A percentile compares a stretch with the other conserved stretches of the same genome.
These are phyloP conservation scores for Prinia subflava DNA, from an alignment of 2,113 vertebrate genomes.

Conservation along the genomic window DNA sequence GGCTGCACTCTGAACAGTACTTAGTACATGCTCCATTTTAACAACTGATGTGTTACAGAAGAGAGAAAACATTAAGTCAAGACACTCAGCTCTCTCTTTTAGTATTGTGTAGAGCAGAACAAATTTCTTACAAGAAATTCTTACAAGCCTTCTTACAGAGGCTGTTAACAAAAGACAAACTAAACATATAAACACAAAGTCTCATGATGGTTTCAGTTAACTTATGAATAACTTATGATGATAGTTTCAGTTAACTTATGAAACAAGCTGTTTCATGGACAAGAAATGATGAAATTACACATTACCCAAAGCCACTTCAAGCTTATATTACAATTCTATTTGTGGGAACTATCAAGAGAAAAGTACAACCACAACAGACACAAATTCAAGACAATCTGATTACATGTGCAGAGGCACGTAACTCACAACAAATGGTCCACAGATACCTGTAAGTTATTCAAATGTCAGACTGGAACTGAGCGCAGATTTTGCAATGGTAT, in stretches of 20 bases:
- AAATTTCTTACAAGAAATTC: background rate
- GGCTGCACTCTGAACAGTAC: background rate
- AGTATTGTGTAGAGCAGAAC: background rate
- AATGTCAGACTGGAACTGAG: background rate
- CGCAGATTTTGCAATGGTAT: background rate
- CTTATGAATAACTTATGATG: background rate
- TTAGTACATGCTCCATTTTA: background rate
- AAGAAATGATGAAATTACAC: background rate
- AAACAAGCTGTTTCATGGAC: background rate
- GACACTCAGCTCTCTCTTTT: background rate
- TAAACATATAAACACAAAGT: background rate
- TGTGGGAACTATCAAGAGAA: background rate
- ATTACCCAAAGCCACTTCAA: background rate
- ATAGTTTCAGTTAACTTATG: background rate
- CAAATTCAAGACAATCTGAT: background rate
- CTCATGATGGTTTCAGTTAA: background rate
- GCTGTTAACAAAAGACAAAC: background rate
- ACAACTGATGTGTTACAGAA: background rate
- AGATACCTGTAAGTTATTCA: background rate
- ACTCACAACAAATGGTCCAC: background rate
- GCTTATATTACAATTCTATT: background rate
- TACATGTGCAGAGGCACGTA: background rate
- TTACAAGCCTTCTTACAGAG: background rate
- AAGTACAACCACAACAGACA: background rate
- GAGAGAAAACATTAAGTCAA: background rate